Percentiles rank a stretch among this genome's conserved stretches.
phyloP scores from a whole-genome alignment of 2,113 vertebrate genomes.

The Gulo gulo region DNA sequence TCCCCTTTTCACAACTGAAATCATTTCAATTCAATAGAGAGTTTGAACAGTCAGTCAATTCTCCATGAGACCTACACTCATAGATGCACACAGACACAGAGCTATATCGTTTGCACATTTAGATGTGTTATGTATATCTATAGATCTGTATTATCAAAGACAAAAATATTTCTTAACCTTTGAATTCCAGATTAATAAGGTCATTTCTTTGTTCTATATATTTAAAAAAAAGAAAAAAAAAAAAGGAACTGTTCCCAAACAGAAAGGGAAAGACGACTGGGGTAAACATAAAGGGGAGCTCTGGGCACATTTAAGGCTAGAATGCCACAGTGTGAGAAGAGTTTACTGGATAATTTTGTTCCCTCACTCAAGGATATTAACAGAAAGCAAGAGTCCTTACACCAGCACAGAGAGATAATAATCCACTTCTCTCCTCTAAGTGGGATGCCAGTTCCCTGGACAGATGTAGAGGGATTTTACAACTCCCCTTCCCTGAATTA shows the following conservation, averaged over 20 bases:
- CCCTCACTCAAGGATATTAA: neutral
- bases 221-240: neutral
- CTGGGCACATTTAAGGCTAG: neutral
- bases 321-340: neutral
- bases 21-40: neutral
- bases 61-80: neutral
- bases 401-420: neutral
- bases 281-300: neutral
- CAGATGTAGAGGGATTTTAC: neutral
- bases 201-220: neutral
- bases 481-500: neutral
- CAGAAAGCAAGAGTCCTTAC: neutral
- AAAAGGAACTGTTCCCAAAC: neutral
- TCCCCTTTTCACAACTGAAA: neutral
- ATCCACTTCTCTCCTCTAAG: neutral
- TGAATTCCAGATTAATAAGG: neutral
- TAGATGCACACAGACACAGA: neutral
- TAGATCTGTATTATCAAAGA: neutral
- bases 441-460: neutral
- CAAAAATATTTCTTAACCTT: neutral
- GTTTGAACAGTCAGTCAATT: neutral
- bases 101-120: neutral
- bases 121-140: neutral
- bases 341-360: neutral
- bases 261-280: neutral